Evolutionary conservation across 2,113 vertebrate genomes (phyloP), one percentile per base, ranked within the genome.

Genomic region (Sinocyclocheilus maitianheensis): DNA sequence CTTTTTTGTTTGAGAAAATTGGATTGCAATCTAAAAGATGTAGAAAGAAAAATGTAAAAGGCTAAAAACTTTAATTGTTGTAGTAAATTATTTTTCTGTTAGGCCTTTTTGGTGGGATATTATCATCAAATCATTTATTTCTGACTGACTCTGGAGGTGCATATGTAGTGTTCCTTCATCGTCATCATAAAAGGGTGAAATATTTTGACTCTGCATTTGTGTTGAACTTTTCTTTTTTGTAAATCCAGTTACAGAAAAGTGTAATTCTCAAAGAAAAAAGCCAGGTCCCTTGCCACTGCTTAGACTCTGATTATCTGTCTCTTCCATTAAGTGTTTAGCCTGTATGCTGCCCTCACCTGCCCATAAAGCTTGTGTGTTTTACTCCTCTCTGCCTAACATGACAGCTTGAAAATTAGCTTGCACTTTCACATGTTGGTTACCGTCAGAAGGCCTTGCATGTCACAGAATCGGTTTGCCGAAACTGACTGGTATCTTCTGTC

Each of bases 321-420:
- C 20, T 30, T 16, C 13, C 10, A 8, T n/a, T 37, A 46, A 63
- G n/a, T 82, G 72, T 30, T 81, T 43, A 24, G 72, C 13, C 69
- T 75, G 51, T 46, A 77, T 22, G 48, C 63, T 83, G 65, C 26
- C 62, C 83, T 60, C 18, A 26, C 55, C 46, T 88, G 13, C 77
- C 72, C 58, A 76, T 89, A 85, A 91, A 88, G 13, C 26, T n/a
- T 4, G 26, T 77, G 3, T 43, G 76, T 88, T 87, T 85, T 80
- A 58, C 84, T 18, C 22, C 53, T n/a, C n/a, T 37, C 22, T 76
- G 77, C 76, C 85, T 89, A 85, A 90, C 84, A 86, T 72, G 88
- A 88, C 89, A 90, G 91, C 62, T 65, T 53, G 80, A 84, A 84
- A 89, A 91, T 91, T 90, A 87, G 87, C 48, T 79, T 75, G 77